These are phyloP conservation scores for Melanostoma scalare DNA, from an alignment of 2,888 invertebrate genomes.

Conservation along the genomic window DNA sequence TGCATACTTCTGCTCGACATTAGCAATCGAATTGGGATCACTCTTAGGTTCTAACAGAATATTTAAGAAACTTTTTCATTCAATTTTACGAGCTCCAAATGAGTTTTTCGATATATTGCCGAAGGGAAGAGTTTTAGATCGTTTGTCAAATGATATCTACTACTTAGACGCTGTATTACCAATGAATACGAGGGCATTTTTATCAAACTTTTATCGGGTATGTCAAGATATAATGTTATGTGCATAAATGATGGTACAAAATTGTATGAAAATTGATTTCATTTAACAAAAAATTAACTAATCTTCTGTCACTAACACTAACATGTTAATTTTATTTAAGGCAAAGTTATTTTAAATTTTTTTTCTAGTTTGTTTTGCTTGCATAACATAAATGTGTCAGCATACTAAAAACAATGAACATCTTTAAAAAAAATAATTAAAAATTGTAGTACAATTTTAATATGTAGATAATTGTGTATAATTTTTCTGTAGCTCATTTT, in stretches of 20 bases:
- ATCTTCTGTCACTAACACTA: neutral
- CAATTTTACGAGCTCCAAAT: slow-evolving; percentile 84
- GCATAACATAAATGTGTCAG: no score
- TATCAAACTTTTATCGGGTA: slow-evolving; percentile 78
- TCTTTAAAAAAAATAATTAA: no score
- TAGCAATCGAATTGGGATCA: slow-evolving; percentile 82
- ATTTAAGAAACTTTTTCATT: slow-evolving; percentile 82
- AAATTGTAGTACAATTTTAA: no score
- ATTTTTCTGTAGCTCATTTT: no score
- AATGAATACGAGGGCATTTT: slow-evolving; percentile 75
- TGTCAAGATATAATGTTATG: slow-evolving; percentile 67
- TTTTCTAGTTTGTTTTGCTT: neutral
- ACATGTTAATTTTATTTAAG: no score
- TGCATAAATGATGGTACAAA: neutral
- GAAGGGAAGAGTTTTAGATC: slow-evolving; percentile 85
- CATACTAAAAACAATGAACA: no score
- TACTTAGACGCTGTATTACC: slow-evolving; percentile 84
- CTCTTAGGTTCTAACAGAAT: slow-evolving; percentile 82
- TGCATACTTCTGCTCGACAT: slow-evolving; percentile 76
- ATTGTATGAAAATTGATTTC: neutral
- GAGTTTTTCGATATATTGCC: slow-evolving; percentile 86
- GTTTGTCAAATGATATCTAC: slow-evolving; percentile 85
- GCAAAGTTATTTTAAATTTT: no score
- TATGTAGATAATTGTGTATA: no score
- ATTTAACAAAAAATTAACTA: neutral